Conservation (phyloP, 2,113 vertebrate species). For the Meleagris gallopavo region DNA sequence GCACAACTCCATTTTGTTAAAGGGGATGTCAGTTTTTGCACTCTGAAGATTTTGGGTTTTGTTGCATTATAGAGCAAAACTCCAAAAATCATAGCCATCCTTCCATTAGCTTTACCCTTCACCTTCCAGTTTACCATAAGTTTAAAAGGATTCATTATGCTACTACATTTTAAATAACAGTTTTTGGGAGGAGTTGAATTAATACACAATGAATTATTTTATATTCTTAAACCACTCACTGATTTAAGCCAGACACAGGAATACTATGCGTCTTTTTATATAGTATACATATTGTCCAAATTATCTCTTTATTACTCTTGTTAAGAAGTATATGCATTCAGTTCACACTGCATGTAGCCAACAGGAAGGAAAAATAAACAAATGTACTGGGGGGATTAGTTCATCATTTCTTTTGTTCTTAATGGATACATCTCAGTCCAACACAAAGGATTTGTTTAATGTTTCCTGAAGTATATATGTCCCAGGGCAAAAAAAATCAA, state of each 20-base stretch:
- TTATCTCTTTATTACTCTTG: background rate
- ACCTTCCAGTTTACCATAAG: background rate
- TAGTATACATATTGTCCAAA: constrained; percentile 29
- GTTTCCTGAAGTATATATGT: rapidly evolving
- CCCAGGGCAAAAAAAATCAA: background rate
- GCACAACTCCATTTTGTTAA: background rate
- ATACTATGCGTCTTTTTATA: background rate
- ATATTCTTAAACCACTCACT: background rate
- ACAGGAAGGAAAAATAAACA: background rate
- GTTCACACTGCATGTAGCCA: background rate
- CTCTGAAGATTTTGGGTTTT: background rate
- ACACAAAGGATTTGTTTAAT: background rate
- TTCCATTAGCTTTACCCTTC: background rate
- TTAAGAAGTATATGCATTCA: background rate
- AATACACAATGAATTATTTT: background rate
- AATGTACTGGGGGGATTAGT: background rate
- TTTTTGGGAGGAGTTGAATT: background rate
- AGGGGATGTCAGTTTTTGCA: rapidly evolving
- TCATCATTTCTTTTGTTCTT: background rate
- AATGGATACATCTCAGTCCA: background rate
- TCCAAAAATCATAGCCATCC: background rate
- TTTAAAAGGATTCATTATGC: background rate
- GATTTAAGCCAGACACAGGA: constrained; percentile 27
- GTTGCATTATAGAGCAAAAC: background rate
- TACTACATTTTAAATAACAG: background rate